Conservation (phyloP, 2,113 vertebrate genomes). For the Lamprotornis superbus region DNA sequence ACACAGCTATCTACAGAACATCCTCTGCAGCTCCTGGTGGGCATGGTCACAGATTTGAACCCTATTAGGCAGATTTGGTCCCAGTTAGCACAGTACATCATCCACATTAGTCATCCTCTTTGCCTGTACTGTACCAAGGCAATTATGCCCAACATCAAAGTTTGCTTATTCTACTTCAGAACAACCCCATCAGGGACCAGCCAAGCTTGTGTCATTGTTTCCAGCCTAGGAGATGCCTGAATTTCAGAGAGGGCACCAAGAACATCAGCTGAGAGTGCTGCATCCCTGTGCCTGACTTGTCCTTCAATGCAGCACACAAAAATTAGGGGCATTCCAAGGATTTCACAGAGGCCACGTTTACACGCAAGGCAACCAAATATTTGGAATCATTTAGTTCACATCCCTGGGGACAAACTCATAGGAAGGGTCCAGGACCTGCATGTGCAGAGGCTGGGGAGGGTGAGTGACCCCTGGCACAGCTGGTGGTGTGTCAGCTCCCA, state of each 20-base stretch:
- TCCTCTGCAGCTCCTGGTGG: neutral
- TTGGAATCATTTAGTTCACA: neutral
- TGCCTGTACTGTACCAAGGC: neutral
- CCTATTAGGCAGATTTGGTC: neutral
- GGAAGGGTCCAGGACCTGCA: neutral
- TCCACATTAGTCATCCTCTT: neutral
- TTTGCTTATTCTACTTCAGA: neutral
- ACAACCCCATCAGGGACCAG: neutral
- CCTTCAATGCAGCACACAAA: neutral
- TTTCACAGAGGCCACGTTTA: neutral
- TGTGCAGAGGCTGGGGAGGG: neutral
- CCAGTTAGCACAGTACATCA: accelerated
- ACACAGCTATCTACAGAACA: neutral
- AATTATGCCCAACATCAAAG: neutral
- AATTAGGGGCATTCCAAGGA: neutral
- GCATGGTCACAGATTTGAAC: neutral
- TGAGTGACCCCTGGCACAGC: neutral
- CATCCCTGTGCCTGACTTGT: neutral
- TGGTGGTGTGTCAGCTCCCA: neutral
- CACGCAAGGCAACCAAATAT: neutral
- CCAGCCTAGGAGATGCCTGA: neutral
- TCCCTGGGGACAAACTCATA: neutral
- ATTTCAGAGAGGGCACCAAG: neutral
- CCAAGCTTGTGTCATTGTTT: neutral
- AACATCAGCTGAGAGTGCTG: neutral